Evolutionary conservation across 2,113 vertebrate genomes (phyloP).

Genomic region (Scatophagus argus): DNA sequence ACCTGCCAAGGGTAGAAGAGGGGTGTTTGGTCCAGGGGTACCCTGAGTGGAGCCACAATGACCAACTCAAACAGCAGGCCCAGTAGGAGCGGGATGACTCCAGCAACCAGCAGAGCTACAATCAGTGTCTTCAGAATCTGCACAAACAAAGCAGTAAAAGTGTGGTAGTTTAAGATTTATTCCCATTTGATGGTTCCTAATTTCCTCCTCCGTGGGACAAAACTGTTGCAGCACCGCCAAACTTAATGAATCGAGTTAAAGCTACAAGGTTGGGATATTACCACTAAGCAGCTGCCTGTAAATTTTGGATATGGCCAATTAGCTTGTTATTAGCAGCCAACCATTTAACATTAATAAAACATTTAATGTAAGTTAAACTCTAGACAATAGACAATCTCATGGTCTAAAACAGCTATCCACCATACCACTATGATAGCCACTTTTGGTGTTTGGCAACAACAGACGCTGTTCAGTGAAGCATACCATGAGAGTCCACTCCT

Average conservation of each 20-base stretch:
- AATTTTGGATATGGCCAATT: background rate
- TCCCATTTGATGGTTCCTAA: background rate
- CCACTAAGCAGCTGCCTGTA: background rate
- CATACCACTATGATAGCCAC: background rate
- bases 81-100: conserved; percentile 94
- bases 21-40: conserved; percentile 97
- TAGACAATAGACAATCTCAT: background rate
- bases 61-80: conserved; percentile 97
- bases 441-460: conserved; percentile 2
- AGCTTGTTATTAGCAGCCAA: background rate
- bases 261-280: background rate
- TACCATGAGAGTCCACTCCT: conserved; percentile 99
- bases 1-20: conserved; percentile 99
- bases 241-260: background rate
- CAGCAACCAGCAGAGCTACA: conserved; percentile 94
- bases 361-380: background rate
- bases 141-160: conserved; percentile 3
- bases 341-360: conserved; percentile 22
- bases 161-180: background rate
- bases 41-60: conserved; percentile 95
- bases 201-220: background rate
- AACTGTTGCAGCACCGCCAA: background rate
- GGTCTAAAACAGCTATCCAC: background rate
- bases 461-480: conserved; percentile 13
- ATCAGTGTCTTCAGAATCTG: conserved; percentile 97